Evolutionary conservation across 2,797 vertebrate species (phyloP), one percentile per base, ranked within the genome.

Genomic region (Parauchenoglanis punctatus): DNA sequence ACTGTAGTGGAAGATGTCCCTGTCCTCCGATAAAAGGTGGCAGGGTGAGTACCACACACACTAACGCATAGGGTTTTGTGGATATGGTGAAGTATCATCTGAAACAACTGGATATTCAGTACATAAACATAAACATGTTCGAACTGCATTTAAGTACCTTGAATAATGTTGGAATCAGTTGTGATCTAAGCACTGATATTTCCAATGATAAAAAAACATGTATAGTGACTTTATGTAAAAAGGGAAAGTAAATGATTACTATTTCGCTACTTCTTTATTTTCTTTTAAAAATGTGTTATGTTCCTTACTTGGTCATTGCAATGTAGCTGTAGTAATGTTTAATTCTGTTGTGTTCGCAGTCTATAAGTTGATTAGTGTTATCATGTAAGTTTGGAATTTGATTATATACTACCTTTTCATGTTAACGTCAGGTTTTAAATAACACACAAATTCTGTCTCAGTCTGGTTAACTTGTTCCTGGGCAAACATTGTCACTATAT

Each of bases 1-100:
- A 99, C 90, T 99, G 98, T 92, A 97, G 95, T 10, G 86, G 86
- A 85, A 94, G 94, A 87, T 99, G 97, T 90, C 94, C 91, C 84
- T 99, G 98, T 91, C 94, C 96, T 91, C 97, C 97, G 0, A 96
- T 98, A 93, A 99, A 99, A 94, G 98, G 97, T 75, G 89, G 95
- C 0, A 96, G 97, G 95, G 98, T 98, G 95, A 97, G 98, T 89
- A 61, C 23, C 61, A 78, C 40, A 68, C 56, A 35, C 65, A 58
- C n/a, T n/a, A 65, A 44, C 76, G 78, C 31, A n/a, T 13, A 58
- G 46, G 8, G 17, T 35, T 35, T 44, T 81, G 75, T 81, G 11
- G 1, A 81, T 61, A 59, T 61, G 10, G 18, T 35, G 11, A 81
- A 35, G 2, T 12, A 35, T 59, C 8, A 23, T 58, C 11, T 31